Conservation (phyloP, 2,888 invertebrate species). For the Eilema sororculum region DNA sequence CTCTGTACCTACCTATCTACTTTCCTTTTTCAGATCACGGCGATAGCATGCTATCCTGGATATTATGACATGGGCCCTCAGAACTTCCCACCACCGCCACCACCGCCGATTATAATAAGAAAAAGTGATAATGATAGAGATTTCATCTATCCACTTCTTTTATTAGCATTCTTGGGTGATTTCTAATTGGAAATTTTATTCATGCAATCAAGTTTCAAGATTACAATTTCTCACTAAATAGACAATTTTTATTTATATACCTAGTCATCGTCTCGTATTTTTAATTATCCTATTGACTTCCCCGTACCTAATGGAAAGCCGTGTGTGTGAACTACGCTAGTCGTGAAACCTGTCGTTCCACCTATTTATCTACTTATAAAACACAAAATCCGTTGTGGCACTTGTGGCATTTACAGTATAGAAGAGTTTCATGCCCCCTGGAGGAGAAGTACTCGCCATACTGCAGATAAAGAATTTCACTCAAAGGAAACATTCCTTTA, state of each 20-base stretch:
- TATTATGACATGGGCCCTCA: slow-evolving; percentile 35
- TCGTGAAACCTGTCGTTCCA: too few species aligned
- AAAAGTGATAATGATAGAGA: slow-evolving; percentile 53
- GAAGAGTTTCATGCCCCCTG: too few species aligned
- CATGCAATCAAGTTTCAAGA: not conserved
- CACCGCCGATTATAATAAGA: slow-evolving; percentile 57
- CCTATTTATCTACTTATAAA: too few species aligned
- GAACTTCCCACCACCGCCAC: slow-evolving; percentile 51
- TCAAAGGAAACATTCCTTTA: too few species aligned
- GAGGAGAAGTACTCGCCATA: too few species aligned
- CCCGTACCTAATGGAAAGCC: not conserved
- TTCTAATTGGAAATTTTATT: not conserved
- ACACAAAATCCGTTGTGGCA: too few species aligned
- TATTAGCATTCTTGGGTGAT: slow-evolving; percentile 56
- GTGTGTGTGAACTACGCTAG: too few species aligned
- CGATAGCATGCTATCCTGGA: slow-evolving; percentile 54
- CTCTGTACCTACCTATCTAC: too few species aligned
- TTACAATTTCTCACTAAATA: not conserved
- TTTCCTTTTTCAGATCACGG: slow-evolving; percentile 50
- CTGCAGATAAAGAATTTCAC: too few species aligned
- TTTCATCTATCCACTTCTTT: slow-evolving; percentile 58
- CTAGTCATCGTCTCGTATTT: too few species aligned
- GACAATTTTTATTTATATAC: not conserved
- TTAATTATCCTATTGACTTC: not conserved
- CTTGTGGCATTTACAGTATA: too few species aligned